These are phyloP conservation scores for human (Homo sapiens) DNA, from an alignment of 2,113 vertebrate genomes.

Conservation along the genomic window GRCh38 chr7:128042501-128043000, in stretches of 20 bases:
- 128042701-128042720: background rate
- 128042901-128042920: conserved; percentile 51
- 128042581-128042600: background rate
- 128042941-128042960: conserved; percentile 46
- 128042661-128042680: background rate
- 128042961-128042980: conserved; percentile 49
- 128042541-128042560: background rate
- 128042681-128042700: conserved; percentile 29
- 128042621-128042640: background rate
- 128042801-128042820: background rate
- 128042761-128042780: background rate
- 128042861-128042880: background rate
- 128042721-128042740: background rate
- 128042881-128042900: conserved; percentile 47
- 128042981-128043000: conserved; percentile 14
- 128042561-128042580: background rate
- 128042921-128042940: conserved; percentile 42
- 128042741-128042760: background rate
- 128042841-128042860: background rate
- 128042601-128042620: background rate
- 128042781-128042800: background rate
- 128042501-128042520: background rate
- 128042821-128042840: background rate
- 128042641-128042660: background rate
- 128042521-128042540: background rate